These are phyloP conservation scores for Eulacestoma nigropectus DNA, from an alignment of 2,113 vertebrate genomes.

Conservation along the genomic window DNA sequence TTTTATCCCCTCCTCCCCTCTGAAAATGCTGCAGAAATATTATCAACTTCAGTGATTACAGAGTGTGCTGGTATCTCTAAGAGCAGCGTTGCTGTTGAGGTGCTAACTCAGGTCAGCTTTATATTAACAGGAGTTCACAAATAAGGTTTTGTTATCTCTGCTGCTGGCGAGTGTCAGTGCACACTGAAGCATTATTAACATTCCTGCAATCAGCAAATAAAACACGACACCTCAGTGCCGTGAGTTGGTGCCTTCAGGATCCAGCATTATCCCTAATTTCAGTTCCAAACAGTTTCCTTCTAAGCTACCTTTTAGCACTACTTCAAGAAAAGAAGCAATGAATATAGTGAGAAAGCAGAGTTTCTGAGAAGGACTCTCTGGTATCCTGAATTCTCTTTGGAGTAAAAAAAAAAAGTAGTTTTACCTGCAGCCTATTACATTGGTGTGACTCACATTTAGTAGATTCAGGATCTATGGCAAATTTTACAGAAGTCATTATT, in stretches of 20 bases:
- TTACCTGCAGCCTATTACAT: fast-evolving
- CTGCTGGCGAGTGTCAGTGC: neutral
- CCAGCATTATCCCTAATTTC: neutral
- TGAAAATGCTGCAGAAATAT: neutral
- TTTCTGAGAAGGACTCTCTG: neutral
- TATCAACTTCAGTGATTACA: neutral
- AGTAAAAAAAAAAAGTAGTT: neutral
- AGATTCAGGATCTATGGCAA: neutral
- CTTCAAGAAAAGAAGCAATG: neutral
- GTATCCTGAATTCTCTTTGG: neutral
- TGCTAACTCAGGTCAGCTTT: neutral
- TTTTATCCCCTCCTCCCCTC: neutral
- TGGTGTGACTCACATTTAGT: neutral
- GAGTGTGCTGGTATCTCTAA: neutral
- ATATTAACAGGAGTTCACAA: neutral
- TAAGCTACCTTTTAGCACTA: neutral
- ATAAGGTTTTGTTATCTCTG: neutral
- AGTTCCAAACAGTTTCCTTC: neutral
- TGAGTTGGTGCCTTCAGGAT: neutral
- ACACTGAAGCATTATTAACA: neutral
- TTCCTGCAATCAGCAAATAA: neutral
- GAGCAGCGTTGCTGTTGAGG: neutral
- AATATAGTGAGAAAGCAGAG: neutral
- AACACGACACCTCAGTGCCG: neutral
- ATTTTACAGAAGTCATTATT: neutral